These are phyloP conservation scores for Pseudopodoces humilis DNA, from an alignment of 2,113 vertebrate genomes.

Conservation along the genomic window DNA sequence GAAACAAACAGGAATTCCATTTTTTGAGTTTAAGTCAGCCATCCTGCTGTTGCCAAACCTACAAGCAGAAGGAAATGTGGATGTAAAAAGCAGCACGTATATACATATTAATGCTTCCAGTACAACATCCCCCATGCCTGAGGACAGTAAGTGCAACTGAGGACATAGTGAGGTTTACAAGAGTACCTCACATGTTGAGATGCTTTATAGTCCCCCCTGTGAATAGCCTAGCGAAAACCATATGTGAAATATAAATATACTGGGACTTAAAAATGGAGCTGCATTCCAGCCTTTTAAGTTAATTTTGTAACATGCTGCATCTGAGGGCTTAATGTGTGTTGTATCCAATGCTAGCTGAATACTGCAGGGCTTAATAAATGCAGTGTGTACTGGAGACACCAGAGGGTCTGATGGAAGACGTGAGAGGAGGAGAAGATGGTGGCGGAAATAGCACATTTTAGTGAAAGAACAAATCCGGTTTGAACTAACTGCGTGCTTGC, in stretches of 20 bases:
- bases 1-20: conserved; percentile 21
- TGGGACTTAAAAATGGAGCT: conserved; percentile 63
- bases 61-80: neutral
- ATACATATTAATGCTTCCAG: conserved; percentile 7
- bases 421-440: neutral
- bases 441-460: conserved; percentile 33
- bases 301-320: conserved; percentile 60
- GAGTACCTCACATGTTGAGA: conserved; percentile 64
- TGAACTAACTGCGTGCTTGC: conserved; percentile 21
- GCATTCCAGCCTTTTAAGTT: conserved; percentile 68
- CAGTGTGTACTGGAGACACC: conserved; percentile 9
- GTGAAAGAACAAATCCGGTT: conserved; percentile 31
- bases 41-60: conserved; percentile 20
- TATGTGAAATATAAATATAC: conserved; percentile 71
- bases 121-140: conserved; percentile 30
- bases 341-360: conserved; percentile 6
- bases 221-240: conserved; percentile 62
- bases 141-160: conserved; percentile 64
- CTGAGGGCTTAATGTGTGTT: conserved; percentile 35
- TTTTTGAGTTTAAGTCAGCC: neutral
- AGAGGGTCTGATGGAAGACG: neutral
- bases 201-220: conserved; percentile 67
- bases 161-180: conserved; percentile 57
- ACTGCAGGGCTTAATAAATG: conserved; percentile 27
- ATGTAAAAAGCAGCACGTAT: conserved; percentile 39